Evolutionary conservation across 1,140 invertebrate genomes (phyloP), one percentile per base, ranked within the genome.

Genomic region (Drosophila micromelanica): DNA sequence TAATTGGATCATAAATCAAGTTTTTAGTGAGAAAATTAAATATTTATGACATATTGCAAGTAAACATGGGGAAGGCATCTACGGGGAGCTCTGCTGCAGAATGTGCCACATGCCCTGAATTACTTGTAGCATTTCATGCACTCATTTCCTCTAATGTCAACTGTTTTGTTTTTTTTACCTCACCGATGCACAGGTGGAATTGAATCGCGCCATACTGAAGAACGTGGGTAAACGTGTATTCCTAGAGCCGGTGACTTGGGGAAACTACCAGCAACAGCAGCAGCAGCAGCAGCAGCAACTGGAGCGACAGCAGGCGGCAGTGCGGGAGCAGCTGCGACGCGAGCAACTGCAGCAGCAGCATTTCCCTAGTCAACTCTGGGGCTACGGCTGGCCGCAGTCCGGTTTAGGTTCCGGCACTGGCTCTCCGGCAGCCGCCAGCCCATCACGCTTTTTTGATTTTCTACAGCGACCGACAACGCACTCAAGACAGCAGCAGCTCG

Each of bases 191-290:
- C 73, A 92, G 91, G 93, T 94, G 11, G 93, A 93, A 69, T 92
- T 92, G 76, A 94, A 94, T 90, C 89, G 94, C 20, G 92, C 93
- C 60, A 94, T 94, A 91, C 79, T 94, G 72, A 93, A 94, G 77
- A 94, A 94, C 69, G 93, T 94, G 54, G 94, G 94, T 76, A 94
- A 94, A 90, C 93, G 94, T 52, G 92, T 93, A 56, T 59, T 73
- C n/a, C 48, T 76, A 30, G 65, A 69, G 20, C 60, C 65, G 9
- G 40, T 32, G 43, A 15, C 77, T 20, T 75, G 48, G 70, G 64
- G 45, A 30, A 62, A 42, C 11, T 73, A 73, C 56, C 42, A 70
- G 38, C 51, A 80, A 30, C 70, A 65, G 17, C 65, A 69, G 60
- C 70, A 57, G 51, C 70, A 54, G 55, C 68, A 64, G 40, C 42